These are phyloP conservation scores for Heliornis fulica DNA, from an alignment of 2,113 vertebrate species.

Conservation along the genomic window DNA sequence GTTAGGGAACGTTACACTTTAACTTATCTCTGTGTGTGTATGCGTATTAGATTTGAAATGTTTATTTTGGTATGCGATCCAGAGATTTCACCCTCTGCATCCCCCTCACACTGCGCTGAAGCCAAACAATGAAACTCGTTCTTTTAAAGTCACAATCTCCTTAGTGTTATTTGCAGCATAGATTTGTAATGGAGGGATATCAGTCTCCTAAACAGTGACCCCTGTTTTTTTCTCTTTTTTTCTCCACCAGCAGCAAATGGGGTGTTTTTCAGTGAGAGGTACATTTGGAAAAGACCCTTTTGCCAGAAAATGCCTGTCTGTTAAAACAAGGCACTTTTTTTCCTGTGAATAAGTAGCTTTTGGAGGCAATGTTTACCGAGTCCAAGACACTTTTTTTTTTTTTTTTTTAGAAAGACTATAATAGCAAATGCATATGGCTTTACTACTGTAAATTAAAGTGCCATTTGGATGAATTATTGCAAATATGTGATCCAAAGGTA, in stretches of 20 bases:
- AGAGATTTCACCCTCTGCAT: slow-evolving; percentile 20
- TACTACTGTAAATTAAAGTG: slow-evolving; percentile 2
- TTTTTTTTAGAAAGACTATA: not conserved
- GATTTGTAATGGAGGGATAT: not conserved
- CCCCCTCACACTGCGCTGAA: not conserved
- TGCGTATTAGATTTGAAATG: slow-evolving; percentile 32
- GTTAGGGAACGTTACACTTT: not conserved
- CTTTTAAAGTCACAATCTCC: slow-evolving; percentile 16
- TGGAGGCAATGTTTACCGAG: slow-evolving; percentile 1
- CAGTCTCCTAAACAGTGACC: not conserved
- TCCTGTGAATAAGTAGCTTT: not conserved
- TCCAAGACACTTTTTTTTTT: not conserved
- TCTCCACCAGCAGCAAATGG: not conserved
- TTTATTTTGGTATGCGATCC: slow-evolving; percentile 53
- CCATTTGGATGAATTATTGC: not conserved
- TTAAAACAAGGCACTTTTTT: not conserved
- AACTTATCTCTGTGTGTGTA: not conserved
- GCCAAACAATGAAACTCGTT: not conserved
- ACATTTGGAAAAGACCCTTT: not conserved
- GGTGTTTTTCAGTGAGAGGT: not conserved
- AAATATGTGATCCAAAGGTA: slow-evolving; percentile 9
- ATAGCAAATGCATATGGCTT: not conserved
- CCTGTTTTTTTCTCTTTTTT: not conserved
- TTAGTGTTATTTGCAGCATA: not conserved
- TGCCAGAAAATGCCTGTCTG: not conserved